These are phyloP conservation scores for Chelon auratus DNA, from an alignment of 2,797 vertebrate genomes.

Conservation along the genomic window DNA sequence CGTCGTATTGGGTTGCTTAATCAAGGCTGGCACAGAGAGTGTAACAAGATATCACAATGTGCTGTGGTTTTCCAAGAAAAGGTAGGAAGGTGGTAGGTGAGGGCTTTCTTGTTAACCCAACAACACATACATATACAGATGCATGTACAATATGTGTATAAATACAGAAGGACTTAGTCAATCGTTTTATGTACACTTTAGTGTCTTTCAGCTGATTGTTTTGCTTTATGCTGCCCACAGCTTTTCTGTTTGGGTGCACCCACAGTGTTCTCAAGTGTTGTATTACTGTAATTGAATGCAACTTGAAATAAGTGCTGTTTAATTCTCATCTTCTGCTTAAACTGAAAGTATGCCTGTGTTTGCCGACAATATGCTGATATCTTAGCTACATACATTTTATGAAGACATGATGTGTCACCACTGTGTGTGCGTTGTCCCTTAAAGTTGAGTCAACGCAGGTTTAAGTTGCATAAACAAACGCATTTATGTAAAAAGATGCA, in stretches of 20 bases:
- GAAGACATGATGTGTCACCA: neutral
- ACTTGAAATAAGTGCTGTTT: neutral
- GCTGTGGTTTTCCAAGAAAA: conserved; percentile 3
- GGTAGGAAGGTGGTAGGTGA: neutral
- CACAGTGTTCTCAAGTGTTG: no score
- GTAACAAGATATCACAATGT: conserved; percentile 7
- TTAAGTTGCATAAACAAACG: neutral
- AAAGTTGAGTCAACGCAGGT: neutral
- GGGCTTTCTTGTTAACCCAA: neutral
- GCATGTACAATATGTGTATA: no score
- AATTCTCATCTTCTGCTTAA: neutral
- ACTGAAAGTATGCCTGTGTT: neutral
- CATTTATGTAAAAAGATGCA: neutral
- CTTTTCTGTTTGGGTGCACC: no score
- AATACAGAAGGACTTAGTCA: no score
- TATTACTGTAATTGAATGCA: neutral
- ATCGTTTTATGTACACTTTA: neutral
- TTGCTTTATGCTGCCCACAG: no score
- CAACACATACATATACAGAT: neutral
- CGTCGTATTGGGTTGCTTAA: conserved; percentile 7
- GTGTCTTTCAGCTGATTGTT: no score
- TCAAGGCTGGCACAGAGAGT: neutral
- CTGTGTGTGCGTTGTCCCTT: neutral
- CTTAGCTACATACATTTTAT: neutral
- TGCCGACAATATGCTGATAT: no score